A percentile compares a stretch with the other conserved stretches of the same genome.
phyloP scores from a whole-genome alignment of 2,888 invertebrate genomes.

The Mactromeris polynyma region DNA sequence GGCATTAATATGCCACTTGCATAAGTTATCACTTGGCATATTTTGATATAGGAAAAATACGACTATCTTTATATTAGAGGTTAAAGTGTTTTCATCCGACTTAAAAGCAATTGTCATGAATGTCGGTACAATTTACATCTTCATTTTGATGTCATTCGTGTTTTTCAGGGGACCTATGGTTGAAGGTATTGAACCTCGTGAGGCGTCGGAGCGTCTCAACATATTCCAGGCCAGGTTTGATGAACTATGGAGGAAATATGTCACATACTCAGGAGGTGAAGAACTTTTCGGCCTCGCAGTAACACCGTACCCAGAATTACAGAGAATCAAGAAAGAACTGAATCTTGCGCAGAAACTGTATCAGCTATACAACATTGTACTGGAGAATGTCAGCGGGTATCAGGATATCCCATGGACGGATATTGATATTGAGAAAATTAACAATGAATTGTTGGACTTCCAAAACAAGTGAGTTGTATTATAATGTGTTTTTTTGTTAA shows the following conservation, averaged over 20 bases:
- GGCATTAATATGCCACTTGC: too few species aligned
- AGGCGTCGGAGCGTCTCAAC: constrained; percentile 96
- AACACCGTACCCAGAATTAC: constrained; percentile 97
- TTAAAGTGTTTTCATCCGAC: too few species aligned
- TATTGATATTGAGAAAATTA: constrained; percentile 98
- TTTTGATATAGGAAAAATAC: too few species aligned
- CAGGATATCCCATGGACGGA: constrained; percentile 99
- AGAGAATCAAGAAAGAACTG: constrained; percentile 96
- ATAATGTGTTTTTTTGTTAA: too few species aligned
- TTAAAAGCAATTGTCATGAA: too few species aligned
- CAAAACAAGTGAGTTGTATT: constrained; percentile 93
- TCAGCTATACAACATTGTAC: constrained; percentile 97
- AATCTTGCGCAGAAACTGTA: constrained; percentile 98
- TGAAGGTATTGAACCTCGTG: constrained; percentile 95
- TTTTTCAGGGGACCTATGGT: constrained; percentile 94
- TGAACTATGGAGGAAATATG: constrained; percentile 97
- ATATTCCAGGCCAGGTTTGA: constrained; percentile 94
- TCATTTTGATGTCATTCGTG: too few species aligned
- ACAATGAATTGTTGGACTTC: constrained; percentile 98
- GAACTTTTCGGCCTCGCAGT: constrained; percentile 96
- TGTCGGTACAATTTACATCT: too few species aligned
- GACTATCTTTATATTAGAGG: too few species aligned
- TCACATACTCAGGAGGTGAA: constrained; percentile 97
- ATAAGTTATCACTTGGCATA: too few species aligned
- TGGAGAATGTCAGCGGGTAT: constrained; percentile 97